phyloP scores from a whole-genome alignment of 2,888 invertebrate species.

The Callyntrura guangdongensis region DNA sequence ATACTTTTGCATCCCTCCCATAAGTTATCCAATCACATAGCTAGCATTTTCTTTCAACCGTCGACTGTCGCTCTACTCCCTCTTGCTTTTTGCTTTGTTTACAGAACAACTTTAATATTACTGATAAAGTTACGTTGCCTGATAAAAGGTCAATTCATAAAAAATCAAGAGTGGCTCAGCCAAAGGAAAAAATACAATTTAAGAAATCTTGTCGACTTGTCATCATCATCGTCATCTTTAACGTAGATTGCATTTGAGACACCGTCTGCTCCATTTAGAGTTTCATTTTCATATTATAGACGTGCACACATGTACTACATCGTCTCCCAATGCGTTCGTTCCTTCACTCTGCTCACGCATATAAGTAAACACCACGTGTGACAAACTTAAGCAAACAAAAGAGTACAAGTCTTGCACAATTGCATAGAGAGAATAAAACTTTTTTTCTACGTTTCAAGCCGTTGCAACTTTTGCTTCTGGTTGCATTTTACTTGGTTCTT shows the following conservation, averaged over 20 bases:
- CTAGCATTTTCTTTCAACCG: too few relatives aligned
- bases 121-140: not conserved
- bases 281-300: too few relatives aligned
- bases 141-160: constrained; percentile 51
- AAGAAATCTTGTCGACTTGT: constrained; percentile 35
- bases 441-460: not conserved
- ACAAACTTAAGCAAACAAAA: constrained; percentile 57
- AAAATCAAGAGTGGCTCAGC: constrained; percentile 46
- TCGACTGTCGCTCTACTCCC: too few relatives aligned
- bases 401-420: not conserved
- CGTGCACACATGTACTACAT: too few relatives aligned
- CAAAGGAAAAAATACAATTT: constrained; percentile 15
- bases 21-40: too few relatives aligned
- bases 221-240: constrained; percentile 11
- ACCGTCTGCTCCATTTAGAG: not conserved
- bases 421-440: not conserved
- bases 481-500: not conserved
- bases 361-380: constrained; percentile 43
- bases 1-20: too few relatives aligned
- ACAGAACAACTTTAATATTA: too few relatives aligned
- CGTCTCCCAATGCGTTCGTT: not conserved
- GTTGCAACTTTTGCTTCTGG: constrained; percentile 40
- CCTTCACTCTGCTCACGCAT: not conserved
- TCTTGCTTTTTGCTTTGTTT: too few relatives aligned
- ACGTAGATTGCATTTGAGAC: not conserved